Conservation (phyloP, 2,113 vertebrate species). For the Puma concolor region DNA sequence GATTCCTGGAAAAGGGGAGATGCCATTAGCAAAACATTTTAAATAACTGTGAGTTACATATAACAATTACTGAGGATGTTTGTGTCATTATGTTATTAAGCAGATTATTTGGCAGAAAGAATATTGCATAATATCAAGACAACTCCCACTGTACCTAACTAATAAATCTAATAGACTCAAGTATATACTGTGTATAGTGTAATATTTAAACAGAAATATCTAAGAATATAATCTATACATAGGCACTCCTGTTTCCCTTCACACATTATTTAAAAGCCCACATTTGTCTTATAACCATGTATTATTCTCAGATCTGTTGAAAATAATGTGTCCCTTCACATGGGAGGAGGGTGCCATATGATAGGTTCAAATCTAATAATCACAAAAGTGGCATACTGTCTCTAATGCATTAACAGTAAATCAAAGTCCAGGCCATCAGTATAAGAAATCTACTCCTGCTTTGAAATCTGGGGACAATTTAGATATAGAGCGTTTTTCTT, state of each 20-base stretch:
- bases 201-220: not conserved
- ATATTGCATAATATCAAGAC: not conserved
- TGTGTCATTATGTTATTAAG: not conserved
- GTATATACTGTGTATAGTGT: not conserved
- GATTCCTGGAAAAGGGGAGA: not conserved
- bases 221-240: not conserved
- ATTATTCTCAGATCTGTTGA: not conserved
- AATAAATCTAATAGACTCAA: not conserved
- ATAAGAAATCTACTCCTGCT: not conserved
- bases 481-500: not conserved
- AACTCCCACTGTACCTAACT: not conserved
- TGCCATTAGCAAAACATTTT: slow-evolving; percentile 13
- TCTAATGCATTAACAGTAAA: not conserved
- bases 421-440: not conserved
- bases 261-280: not conserved
- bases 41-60: slow-evolving; percentile 16
- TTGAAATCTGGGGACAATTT: slow-evolving; percentile 29
- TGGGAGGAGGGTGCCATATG: not conserved
- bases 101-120: slow-evolving; percentile 8
- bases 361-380: slow-evolving; percentile 47
- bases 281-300: not conserved
- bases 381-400: not conserved
- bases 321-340: slow-evolving; percentile 20
- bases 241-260: not conserved
- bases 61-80: not conserved